phyloP scores from a whole-genome alignment of 2,888 invertebrate species.

The Elegia similella region DNA sequence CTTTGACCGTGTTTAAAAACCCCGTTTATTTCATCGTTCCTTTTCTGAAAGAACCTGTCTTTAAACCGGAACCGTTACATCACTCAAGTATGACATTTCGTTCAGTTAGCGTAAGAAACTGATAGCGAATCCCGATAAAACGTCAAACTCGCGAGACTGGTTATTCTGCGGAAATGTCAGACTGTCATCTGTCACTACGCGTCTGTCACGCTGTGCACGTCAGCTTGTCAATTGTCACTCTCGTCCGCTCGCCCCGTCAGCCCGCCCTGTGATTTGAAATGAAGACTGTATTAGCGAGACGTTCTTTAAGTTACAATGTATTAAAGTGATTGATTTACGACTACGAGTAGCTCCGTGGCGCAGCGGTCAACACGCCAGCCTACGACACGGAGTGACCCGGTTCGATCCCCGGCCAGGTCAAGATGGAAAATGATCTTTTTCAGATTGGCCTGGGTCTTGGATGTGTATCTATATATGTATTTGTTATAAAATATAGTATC shows the following conservation, averaged over 20 bases:
- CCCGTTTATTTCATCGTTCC: background rate
- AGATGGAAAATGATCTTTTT: too few species aligned
- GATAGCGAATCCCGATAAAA: background rate
- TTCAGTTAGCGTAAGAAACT: background rate
- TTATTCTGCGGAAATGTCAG: constrained; percentile 4
- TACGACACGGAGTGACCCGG: too few species aligned
- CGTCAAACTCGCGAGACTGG: background rate
- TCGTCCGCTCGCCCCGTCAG: constrained; percentile 1
- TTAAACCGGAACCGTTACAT: background rate
- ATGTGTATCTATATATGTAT: too few species aligned
- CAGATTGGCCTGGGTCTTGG: too few species aligned
- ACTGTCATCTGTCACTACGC: constrained; percentile 8
- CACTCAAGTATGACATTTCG: background rate
- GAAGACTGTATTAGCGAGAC: background rate
- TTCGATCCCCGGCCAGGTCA: too few species aligned
- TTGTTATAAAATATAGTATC: too few species aligned
- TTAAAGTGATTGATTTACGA: too few species aligned
- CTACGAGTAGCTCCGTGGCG: too few species aligned
- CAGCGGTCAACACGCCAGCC: too few species aligned
- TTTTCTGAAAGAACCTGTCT: background rate
- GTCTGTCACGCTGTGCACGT: constrained; percentile 9
- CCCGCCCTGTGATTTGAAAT: background rate
- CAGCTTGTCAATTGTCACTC: constrained; percentile 8
- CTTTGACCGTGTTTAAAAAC: too few species aligned
- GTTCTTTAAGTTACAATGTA: background rate